These are phyloP conservation scores for Pristionchus exspectatus DNA, from an alignment of 2,888 invertebrate genomes.

Conservation along the genomic window DNA sequence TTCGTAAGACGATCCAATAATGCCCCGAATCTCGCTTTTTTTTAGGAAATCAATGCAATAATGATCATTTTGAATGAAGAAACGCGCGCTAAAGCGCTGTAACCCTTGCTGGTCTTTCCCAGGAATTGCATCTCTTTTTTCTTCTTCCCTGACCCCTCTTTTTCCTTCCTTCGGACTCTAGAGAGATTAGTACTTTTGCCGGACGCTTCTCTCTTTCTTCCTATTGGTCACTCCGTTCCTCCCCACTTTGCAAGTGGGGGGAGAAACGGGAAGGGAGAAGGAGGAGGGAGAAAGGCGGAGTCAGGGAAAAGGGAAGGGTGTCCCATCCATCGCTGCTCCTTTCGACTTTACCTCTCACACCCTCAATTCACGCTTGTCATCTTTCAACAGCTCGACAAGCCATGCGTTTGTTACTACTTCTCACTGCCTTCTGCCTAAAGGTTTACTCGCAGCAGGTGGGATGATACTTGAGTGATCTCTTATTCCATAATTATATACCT, in stretches of 20 bases:
- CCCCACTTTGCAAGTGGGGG: not conserved
- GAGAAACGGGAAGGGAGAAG: not conserved
- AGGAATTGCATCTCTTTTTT: not conserved
- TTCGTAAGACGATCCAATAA: not conserved
- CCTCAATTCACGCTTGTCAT: not conserved
- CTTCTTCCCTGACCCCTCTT: not conserved
- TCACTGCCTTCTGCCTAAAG: not conserved
- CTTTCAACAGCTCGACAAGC: not conserved
- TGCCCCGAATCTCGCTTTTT: not conserved
- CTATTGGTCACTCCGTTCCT: conserved; percentile 46
- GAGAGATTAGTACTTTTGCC: conserved; percentile 44
- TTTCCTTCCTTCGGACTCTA: conserved; percentile 18
- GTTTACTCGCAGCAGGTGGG: not conserved
- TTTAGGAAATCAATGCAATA: not conserved
- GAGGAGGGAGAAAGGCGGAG: conserved; percentile 13
- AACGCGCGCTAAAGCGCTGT: not conserved
- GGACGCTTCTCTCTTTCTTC: conserved; percentile 20
- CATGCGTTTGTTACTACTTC: conserved; percentile 32
- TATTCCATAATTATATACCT: not conserved
- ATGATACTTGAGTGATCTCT: not conserved
- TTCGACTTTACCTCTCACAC: conserved; percentile 12
- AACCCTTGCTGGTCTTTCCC: not conserved
- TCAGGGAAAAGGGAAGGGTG: not conserved
- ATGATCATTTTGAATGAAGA: no score
- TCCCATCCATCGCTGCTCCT: conserved; percentile 3